Percentiles rank a stretch among this genome's conserved stretches.
These are phyloP conservation scores for Sorex maritimensis DNA, from an alignment of 2,797 vertebrate species.

Conservation along the genomic window DNA sequence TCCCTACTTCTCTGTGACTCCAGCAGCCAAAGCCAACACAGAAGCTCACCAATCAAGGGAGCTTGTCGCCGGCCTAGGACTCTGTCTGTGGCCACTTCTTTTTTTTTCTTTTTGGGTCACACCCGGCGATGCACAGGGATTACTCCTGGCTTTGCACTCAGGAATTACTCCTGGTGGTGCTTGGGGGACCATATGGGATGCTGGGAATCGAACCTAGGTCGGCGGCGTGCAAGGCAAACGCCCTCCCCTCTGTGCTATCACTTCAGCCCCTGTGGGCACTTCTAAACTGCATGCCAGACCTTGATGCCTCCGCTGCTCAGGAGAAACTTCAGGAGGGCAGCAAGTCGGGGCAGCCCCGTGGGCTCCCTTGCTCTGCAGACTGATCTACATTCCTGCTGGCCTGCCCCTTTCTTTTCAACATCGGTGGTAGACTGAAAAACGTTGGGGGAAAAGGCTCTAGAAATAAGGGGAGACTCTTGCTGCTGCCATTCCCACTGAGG, in stretches of 20 bases:
- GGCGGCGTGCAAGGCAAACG: too few species aligned
- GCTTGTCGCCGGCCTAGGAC: slow-evolving; percentile 78
- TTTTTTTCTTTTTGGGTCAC: too few species aligned
- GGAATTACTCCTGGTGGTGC: too few species aligned
- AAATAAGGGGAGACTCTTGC: neutral
- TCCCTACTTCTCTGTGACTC: slow-evolving; percentile 76
- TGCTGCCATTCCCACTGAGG: neutral
- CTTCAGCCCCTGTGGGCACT: slow-evolving; percentile 44
- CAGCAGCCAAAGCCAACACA: slow-evolving; percentile 71
- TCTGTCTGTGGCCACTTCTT: neutral
- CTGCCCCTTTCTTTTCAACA: slow-evolving; percentile 38
- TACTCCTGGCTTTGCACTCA: too few species aligned
- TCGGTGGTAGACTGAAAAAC: slow-evolving; percentile 18
- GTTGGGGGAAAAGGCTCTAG: neutral
- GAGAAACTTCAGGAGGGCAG: slow-evolving; percentile 52
- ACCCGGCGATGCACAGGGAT: too few species aligned
- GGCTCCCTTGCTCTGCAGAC: neutral
- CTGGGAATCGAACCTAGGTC: too few species aligned
- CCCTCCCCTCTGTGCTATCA: too few species aligned
- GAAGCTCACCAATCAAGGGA: slow-evolving; percentile 76
- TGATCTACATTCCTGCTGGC: neutral
- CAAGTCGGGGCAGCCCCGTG: neutral
- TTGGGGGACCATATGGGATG: too few species aligned
- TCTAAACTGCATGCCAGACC: slow-evolving; percentile 77
- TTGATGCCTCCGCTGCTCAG: slow-evolving; percentile 60